Conservation (phyloP, 2,888 invertebrate species). For the Drosophila nr. perissopoda region DNA sequence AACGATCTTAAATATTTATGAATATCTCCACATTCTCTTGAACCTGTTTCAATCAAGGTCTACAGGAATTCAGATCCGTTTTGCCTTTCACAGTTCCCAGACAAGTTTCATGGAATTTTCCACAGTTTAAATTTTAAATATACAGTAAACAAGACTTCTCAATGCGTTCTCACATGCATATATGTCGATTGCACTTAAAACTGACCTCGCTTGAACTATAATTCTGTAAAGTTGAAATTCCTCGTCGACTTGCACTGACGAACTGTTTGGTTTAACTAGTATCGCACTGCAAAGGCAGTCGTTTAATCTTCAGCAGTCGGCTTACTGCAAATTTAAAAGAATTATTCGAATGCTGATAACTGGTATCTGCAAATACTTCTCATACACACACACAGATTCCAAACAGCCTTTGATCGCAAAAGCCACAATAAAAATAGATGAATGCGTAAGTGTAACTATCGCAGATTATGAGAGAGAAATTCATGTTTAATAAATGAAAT, state of each 20-base stretch:
- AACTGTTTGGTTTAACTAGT: slow-evolving; percentile 14
- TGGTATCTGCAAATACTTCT: slow-evolving; percentile 37
- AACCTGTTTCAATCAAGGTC: slow-evolving; percentile 50
- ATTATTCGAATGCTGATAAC: slow-evolving; percentile 45
- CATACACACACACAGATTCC: slow-evolving; percentile 21
- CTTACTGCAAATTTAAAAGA: slow-evolving; percentile 13
- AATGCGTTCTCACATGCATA: neutral
- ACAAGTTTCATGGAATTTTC: slow-evolving; percentile 15
- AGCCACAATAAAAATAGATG: slow-evolving; percentile 19
- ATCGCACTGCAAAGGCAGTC: slow-evolving; percentile 12
- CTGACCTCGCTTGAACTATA: slow-evolving; percentile 38
- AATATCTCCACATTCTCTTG: neutral
- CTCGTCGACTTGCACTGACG: slow-evolving; percentile 1
- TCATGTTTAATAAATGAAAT: neutral
- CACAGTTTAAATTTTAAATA: slow-evolving; percentile 10
- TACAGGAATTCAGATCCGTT: slow-evolving; percentile 21
- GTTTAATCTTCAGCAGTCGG: slow-evolving; percentile 16
- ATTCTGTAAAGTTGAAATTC: neutral
- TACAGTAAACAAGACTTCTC: neutral
- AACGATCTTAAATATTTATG: neutral
- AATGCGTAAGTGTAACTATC: neutral
- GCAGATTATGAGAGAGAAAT: neutral
- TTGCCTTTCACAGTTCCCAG: neutral
- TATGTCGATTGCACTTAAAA: slow-evolving; percentile 24
- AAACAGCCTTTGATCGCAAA: slow-evolving; percentile 1